Base-by-base conservation (phyloP, 2,888 invertebrate genomes). In the Eupithecia insigniata region DNA sequence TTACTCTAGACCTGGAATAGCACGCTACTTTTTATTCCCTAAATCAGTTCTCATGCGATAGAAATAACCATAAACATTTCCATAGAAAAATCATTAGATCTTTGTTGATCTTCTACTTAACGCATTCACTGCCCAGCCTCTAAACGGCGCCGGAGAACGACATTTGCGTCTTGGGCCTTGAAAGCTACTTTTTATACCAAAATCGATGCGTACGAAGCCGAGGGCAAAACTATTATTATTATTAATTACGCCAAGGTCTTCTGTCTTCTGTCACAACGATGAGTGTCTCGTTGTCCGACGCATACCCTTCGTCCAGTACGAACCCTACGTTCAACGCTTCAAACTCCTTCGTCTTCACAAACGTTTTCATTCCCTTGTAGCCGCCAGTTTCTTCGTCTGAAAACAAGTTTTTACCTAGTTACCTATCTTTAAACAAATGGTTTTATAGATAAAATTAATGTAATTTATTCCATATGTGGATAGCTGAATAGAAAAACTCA, bases 341-440 rank as follows among this genome's bases (percentile, higher is more conserved):
- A 86, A 98, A 98, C 26, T 96, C 96, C 10, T 95, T 89, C 0
- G 96, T 96, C 43, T 95, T 85, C 0, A 97, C 92, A 90, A 98
- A 98, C 28, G 94, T 87, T 71, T 92, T 90, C 96, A 98, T 97
- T 34, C 98, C 98, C 14, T 95, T 91, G 0, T 89, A 88, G 0
- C 98, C 97, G 0, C 98, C 98, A 79, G 96, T 95, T 94, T 98
- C 98, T 90, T 98, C 98, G 93, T 98, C 98, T 92, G 77, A 18
- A 69, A 68, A 68, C 22, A 55, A 36, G 12, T 51, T 22, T 51
- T 22, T 60, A 55, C 1, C 14, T 28, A 43, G 5, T 5, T 18
- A 6, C 0, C 4, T 3, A 16, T 16, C 43, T 39, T 5, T 39
- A 39, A n/a, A n/a, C n/a, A n/a, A n/a, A 16, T 39, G n/a, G 18